Percentiles rank a stretch among this genome's conserved stretches.
Conservation (phyloP, 2,888 invertebrate species). For the Agrotis puta region DNA sequence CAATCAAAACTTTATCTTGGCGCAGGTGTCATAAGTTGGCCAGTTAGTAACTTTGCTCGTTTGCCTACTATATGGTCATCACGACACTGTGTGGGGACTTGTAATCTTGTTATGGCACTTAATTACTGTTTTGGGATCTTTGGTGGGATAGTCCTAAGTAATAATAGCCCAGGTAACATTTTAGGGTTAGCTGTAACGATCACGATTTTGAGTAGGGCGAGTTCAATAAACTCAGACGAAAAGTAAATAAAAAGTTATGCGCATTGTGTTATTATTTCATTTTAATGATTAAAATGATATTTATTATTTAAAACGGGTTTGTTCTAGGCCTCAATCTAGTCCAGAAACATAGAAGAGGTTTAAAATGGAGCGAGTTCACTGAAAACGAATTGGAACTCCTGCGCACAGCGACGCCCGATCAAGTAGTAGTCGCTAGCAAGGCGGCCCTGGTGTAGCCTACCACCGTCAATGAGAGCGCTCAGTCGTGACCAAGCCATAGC, state of each 20-base stretch:
- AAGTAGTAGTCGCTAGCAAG: too few relatives aligned
- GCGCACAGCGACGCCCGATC: too few relatives aligned
- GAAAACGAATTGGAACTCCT: too few relatives aligned
- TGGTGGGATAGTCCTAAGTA: constrained; percentile 33
- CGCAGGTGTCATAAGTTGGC: constrained; percentile 74
- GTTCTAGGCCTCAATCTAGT: too few relatives aligned
- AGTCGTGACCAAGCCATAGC: too few relatives aligned
- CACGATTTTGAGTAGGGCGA: not conserved
- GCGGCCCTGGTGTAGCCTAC: too few relatives aligned
- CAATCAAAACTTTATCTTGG: constrained; percentile 71
- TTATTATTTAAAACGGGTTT: too few relatives aligned
- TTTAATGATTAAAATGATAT: not conserved
- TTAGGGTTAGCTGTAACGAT: constrained; percentile 9
- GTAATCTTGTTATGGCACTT: constrained; percentile 65
- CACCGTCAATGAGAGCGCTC: too few relatives aligned
- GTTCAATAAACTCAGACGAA: not conserved
- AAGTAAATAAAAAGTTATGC: too few relatives aligned
- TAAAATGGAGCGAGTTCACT: too few relatives aligned
- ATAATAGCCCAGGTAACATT: constrained; percentile 33
- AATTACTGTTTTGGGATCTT: constrained; percentile 66
- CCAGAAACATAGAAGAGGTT: too few relatives aligned
- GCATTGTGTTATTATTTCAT: not conserved
- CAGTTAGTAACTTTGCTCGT: constrained; percentile 75
- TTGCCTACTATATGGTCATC: constrained; percentile 73
- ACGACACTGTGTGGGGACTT: constrained; percentile 56